A percentile compares a stretch with the other conserved stretches of the same genome.
Evolutionary conservation across 1,140 invertebrate species (phyloP).

Genomic region (Euschistus heros): DNA sequence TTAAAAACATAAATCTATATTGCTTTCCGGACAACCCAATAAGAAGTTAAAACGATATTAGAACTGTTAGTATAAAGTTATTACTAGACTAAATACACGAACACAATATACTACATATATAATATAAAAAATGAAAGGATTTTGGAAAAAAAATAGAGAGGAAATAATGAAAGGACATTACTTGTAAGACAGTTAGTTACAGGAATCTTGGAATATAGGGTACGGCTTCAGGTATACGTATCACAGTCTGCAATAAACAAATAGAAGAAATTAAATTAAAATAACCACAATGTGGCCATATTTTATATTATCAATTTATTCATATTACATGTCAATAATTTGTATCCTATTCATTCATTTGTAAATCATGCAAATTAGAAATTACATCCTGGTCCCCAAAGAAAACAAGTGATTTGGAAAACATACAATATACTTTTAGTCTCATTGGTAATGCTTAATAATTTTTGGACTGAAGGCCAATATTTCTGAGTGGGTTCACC

Average conservation of each 20-base stretch:
- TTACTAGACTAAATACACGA: not conserved
- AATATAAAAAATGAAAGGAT: not conserved
- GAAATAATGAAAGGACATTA: not conserved
- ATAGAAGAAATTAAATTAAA: not conserved
- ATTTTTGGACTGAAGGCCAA: too few species aligned
- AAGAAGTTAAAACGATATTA: not conserved
- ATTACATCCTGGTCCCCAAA: too few species aligned
- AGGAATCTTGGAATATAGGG: constrained; percentile 13
- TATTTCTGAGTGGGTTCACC: too few species aligned
- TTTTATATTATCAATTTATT: not conserved
- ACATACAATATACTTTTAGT: not conserved
- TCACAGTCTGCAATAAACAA: constrained; percentile 10
- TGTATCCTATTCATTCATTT: not conserved
- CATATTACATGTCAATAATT: not conserved
- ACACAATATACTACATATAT: not conserved
- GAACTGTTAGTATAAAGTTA: not conserved
- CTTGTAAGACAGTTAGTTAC: not conserved
- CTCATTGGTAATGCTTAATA: too few species aligned
- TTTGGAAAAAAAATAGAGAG: not conserved
- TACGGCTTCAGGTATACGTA: constrained; percentile 7
- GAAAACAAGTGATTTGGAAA: not conserved
- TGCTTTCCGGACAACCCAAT: too few species aligned
- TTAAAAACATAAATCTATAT: too few species aligned
- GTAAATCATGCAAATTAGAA: not conserved
- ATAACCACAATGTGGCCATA: too few species aligned